Conservation (phyloP, 2,113 vertebrate species). For the Trochalopteron elliotii region DNA sequence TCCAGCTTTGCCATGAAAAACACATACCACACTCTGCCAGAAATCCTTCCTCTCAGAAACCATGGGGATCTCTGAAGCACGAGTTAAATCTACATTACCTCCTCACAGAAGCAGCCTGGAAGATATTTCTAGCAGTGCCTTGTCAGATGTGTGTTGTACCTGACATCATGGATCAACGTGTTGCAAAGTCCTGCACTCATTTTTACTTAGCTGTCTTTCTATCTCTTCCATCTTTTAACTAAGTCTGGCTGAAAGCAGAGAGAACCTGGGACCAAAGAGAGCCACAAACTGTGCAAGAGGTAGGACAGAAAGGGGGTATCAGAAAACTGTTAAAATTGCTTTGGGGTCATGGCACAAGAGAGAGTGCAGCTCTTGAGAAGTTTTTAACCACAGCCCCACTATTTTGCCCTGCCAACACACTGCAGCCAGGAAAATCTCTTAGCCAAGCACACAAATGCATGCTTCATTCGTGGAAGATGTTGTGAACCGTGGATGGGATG, state of each 20-base stretch:
- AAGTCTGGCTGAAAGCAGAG: not conserved
- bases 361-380: not conserved
- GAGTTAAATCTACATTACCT: not conserved
- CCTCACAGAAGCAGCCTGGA: not conserved
- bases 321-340: not conserved
- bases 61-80: not conserved
- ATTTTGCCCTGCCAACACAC: not conserved
- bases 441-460: not conserved
- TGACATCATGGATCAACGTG: not conserved
- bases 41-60: not conserved
- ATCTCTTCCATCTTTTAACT: not conserved
- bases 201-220: not conserved
- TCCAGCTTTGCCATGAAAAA: constrained; percentile 1
- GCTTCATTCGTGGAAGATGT: not conserved
- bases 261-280: not conserved
- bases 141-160: not conserved
- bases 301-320: not conserved
- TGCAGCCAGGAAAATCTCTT: not conserved
- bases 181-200: not conserved
- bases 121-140: not conserved
- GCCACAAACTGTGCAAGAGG: not conserved
- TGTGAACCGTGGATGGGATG: not conserved
- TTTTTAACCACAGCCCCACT: not conserved
- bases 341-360: not conserved
- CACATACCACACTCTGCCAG: not conserved